phyloP scores from a whole-genome alignment of 2,797 vertebrate genomes.

The Liasis olivaceus region DNA sequence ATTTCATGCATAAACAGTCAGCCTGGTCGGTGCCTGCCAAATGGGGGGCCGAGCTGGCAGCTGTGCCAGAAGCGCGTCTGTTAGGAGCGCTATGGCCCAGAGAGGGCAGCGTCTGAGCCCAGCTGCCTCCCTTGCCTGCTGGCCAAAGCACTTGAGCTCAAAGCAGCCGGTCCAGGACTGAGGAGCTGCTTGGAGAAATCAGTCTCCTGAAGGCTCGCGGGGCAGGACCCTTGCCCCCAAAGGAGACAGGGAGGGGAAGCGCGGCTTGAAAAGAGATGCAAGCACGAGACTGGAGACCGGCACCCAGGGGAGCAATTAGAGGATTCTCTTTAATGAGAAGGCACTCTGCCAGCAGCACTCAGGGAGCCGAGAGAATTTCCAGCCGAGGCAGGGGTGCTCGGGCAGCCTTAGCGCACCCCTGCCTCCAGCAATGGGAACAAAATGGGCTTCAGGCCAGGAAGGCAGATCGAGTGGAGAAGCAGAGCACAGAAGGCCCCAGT shows the following conservation, averaged over 20 bases:
- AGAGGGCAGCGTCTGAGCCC: background rate
- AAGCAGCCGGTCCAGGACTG: background rate
- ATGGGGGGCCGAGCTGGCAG: background rate
- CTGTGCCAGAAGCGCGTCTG: background rate
- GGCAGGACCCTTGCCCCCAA: background rate
- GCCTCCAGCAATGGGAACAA: too few species aligned
- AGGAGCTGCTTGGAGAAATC: background rate
- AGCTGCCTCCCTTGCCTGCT: background rate
- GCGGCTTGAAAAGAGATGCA: conserved; percentile 30
- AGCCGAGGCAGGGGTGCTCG: background rate
- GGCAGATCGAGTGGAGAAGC: too few species aligned
- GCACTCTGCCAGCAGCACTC: conserved; percentile 26
- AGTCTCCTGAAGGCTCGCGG: background rate
- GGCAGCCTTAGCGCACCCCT: background rate
- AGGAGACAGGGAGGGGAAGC: background rate
- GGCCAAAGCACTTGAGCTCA: too few species aligned
- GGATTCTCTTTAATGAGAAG: conserved; percentile 38
- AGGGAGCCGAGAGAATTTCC: conserved; percentile 9
- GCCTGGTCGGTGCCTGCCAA: conserved; percentile 56
- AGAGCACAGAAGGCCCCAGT: too few species aligned
- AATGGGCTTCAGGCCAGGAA: too few species aligned
- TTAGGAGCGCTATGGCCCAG: background rate
- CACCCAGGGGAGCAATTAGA: conserved; percentile 46
- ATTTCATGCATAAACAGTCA: conserved; percentile 58
- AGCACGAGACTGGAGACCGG: conserved; percentile 35